Base-by-base conservation (phyloP, 2,113 vertebrate species). In the Balaeniceps rex region DNA sequence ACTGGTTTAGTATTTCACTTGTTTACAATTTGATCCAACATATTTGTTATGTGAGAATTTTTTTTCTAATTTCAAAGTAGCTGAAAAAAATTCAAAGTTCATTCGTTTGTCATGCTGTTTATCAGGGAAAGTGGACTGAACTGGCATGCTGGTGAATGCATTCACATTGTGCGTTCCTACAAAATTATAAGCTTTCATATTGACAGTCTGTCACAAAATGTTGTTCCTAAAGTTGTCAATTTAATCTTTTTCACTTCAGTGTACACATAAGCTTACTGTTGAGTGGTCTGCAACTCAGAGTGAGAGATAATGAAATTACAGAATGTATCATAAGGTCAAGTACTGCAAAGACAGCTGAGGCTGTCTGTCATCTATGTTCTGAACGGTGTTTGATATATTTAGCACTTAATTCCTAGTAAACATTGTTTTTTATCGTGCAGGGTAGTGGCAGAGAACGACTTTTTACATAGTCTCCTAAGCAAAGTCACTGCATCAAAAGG, bases 401-500 rank as follows among this genome's bases (percentile, higher is more conserved):
- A 69, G 46, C 26, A 19, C 51, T 65, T 24, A 38, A 52, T 60
- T 89, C 54, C 38, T 58, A 70, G 55, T 12, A 87, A 69, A 47
- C 70, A 44, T 10, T 65, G 58, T 11, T 96, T 93, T 71, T 98
- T 88, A 88, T 93, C 54, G 63, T 96, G 25, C 95, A 99, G 99
- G 94, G 98, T 99, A 17, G 94, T 98, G 64, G 98, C 99, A 79
- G 99, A 99, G 94, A 99, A 99, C 91, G 99, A 99, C 92, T 99
- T 99, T 88, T 98, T 99, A 36, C 99, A 99, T 94, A 98, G 98
- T 76, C 98, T 99, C 61, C 96, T 99, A 87, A 99, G 98, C 98
- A 99, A 99, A 98, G 98, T 99, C 91, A 99, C 98, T 28, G 97
- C 99, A n/a, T 98, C 96, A 22, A 99, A 99, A 96, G 99, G 99